Evolutionary conservation across 2,888 invertebrate genomes (phyloP).

Genomic region (Parnassius orleans): DNA sequence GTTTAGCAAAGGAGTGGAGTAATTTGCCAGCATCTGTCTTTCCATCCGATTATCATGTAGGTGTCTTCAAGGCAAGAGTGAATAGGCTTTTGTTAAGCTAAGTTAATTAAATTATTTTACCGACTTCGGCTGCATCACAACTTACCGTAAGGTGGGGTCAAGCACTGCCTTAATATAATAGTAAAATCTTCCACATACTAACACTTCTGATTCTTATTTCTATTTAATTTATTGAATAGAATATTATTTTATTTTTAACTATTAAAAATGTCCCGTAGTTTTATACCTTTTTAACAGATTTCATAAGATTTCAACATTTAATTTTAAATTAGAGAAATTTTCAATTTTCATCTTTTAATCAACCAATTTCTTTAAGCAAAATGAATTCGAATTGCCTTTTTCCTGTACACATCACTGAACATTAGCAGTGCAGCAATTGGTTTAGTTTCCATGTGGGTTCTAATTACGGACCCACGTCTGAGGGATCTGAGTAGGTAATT

Average conservation of each 20-base stretch:
- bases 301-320: not conserved
- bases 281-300: not conserved
- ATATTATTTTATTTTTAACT: not conserved
- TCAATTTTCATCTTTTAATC: no score
- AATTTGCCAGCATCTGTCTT: no score
- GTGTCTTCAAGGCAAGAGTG: no score
- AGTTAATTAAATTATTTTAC: no score
- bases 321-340: not conserved
- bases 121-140: no score
- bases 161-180: no score
- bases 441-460: slow-evolving; percentile 2
- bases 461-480: slow-evolving; percentile 8
- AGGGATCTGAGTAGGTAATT: slow-evolving; percentile 16
- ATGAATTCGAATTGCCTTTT: not conserved
- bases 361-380: not conserved
- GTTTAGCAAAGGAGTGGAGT: no score
- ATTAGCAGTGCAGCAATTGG: slow-evolving; percentile 11
- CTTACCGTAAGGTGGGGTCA: no score
- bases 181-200: no score
- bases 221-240: not conserved
- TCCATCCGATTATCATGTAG: no score
- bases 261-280: not conserved
- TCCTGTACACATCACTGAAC: not conserved
- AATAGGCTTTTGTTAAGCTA: no score
- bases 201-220: not conserved